Base-by-base conservation (phyloP, 1,140 invertebrate species). In the Sinella curviseta region DNA sequence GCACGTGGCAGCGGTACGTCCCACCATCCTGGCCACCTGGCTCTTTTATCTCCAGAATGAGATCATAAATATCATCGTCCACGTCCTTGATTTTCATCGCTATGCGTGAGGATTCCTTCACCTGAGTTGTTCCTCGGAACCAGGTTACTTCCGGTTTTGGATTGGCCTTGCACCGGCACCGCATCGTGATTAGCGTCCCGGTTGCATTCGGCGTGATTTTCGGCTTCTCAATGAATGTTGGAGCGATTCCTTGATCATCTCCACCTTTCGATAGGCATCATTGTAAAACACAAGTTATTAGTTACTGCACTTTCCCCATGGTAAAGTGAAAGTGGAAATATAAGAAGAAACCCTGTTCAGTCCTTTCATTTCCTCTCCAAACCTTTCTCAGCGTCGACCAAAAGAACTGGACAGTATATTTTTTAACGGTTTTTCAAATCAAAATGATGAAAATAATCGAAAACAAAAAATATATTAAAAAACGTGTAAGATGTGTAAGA, bases 171-270 rank as follows among this genome's bases (percentile, higher is more conserved):
- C 96, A 97, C 84, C 94, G 94, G 88, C 95, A 97, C 87, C 95
- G 94, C 95, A 98, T 96, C 57, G 95, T 94, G 85, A 98, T 98
- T 74, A 97, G 90, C 81, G 95, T 96, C 77, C 95, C 95, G 86
- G 92, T 94, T 87, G 98, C 96, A 88, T 99, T 98, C 84, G 97
- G 95, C 89, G 98, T 96, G 86, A 99, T 99, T 88, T 93, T 92
- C 57, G 97, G 97, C 89, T 98, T 98, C 86, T 97, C 97, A 85
- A 96, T 91, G 87, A 99, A 97, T 65, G 94, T 95, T 74, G 97
- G 97, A 81, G 96, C 94, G 87, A 95, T 94, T 84, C 95, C 94
- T 84, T 93, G 93, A 82, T 92, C 92, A 87, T 94, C 94, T 87
- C 93, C 94, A 91, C 93, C 94, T 94, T 90, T n/a, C n/a, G n/a